Conservation (phyloP, 2,797 vertebrate species). For the Eulemur coronatus region DNA sequence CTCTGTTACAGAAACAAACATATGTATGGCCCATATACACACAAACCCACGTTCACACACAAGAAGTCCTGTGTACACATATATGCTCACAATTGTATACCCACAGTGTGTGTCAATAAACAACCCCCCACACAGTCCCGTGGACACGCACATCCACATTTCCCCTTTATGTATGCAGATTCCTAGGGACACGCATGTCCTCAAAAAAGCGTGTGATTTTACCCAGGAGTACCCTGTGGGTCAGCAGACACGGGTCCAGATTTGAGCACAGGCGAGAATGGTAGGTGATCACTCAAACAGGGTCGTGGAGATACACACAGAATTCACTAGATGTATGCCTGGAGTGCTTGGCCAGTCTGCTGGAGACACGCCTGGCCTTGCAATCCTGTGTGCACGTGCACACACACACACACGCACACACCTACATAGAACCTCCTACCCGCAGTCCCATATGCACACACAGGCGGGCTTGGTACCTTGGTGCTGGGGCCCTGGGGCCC, state of each 20-base stretch:
- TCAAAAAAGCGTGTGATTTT: neutral
- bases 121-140: too few species aligned
- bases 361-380: neutral
- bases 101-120: neutral
- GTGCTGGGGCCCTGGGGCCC: slow-evolving; percentile 71
- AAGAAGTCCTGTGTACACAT: neutral
- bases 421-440: neutral
- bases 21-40: neutral
- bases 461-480: slow-evolving; percentile 83
- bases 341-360: neutral
- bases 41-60: neutral
- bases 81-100: neutral
- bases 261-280: neutral
- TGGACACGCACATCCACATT: too few species aligned
- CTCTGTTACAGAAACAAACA: neutral
- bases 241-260: neutral
- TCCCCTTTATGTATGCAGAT: neutral
- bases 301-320: too few species aligned
- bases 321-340: neutral
- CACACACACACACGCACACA: neutral
- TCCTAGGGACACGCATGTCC: neutral
- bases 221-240: neutral
- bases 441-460: neutral
- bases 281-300: neutral
- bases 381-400: neutral